These are phyloP conservation scores for Hydropsyche betteni DNA, from an alignment of 2,888 invertebrate genomes.

Conservation along the genomic window DNA sequence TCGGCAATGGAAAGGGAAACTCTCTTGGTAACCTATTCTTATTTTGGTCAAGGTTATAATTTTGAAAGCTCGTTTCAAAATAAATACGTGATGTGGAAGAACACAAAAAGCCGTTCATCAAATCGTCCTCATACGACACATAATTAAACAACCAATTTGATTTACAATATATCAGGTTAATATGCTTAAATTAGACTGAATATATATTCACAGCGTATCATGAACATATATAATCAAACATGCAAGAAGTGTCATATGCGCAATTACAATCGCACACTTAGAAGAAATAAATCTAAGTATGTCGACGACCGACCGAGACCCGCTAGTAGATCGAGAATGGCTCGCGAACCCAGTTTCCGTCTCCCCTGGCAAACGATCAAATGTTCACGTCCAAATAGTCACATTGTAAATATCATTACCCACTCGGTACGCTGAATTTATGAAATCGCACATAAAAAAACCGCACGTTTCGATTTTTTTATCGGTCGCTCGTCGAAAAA, in stretches of 20 bases:
- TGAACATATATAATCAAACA: no score
- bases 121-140: no score
- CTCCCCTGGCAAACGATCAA: constrained; percentile 7
- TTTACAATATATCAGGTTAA: no score
- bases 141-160: no score
- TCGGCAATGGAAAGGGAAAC: constrained; percentile 4
- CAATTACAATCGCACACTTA: no score
- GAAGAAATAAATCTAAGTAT: background rate
- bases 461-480: background rate
- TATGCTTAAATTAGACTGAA: no score
- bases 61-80: background rate
- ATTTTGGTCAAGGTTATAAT: constrained; percentile 35
- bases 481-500: no score
- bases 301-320: constrained; percentile 16
- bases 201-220: no score
- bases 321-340: background rate
- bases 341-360: constrained; percentile 9
- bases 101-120: no score
- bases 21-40: constrained; percentile 17
- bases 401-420: background rate
- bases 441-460: background rate
- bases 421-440: background rate
- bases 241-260: no score
- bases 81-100: no score
- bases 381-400: background rate